Base-by-base conservation (phyloP, 1,140 invertebrate genomes). In the Pseudomyrmex sp. region DNA sequence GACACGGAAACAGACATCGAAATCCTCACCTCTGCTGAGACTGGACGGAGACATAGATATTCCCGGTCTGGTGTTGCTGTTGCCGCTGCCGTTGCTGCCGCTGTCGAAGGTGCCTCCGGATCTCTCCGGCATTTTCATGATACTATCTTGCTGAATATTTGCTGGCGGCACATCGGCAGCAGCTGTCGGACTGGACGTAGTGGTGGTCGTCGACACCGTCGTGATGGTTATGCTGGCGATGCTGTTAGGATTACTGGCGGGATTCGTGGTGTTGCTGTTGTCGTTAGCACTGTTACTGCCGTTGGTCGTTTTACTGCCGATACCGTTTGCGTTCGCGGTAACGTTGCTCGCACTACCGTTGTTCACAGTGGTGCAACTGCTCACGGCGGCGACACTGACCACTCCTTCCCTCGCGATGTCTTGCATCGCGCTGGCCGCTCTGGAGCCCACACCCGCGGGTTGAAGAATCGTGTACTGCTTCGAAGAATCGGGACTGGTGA, bases 381-480 rank as follows among this genome's bases (percentile, higher is more conserved):
- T 96, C 62, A 97, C 96, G 1, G 97, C 95, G 7, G 97, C 94
- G 50, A 96, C 96, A 89, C 95, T 95, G 2, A 96, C 94, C 44
- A 96, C 96, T 56, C 96, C 96, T 82, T 96, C 96, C 15, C 96
- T 92, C 8, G 96, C 96, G 54, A 95, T 95, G 90, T 97, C 97
- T 90, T 97, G 97, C 66, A 97, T 95, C 0, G 97, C 97, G 20
- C 96, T 97, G 1, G 97, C 97, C 0, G 97, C 97, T 48, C 97
- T 95, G 5, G 97, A 97, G 2, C 97, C 96, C 0, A 96, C 95
- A 15, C 96, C 96, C 9, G 97, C 97, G 1, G 97, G 97, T 91
- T 98, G 97, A 18, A 98, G 94, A 68, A 97, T 97, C 15, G 97
- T 98, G 89, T 98, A 98, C 89, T 98, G 97, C 93, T 97, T 96